phyloP scores from a whole-genome alignment of 2,888 invertebrate genomes.

The Hemaris fuciformis region DNA sequence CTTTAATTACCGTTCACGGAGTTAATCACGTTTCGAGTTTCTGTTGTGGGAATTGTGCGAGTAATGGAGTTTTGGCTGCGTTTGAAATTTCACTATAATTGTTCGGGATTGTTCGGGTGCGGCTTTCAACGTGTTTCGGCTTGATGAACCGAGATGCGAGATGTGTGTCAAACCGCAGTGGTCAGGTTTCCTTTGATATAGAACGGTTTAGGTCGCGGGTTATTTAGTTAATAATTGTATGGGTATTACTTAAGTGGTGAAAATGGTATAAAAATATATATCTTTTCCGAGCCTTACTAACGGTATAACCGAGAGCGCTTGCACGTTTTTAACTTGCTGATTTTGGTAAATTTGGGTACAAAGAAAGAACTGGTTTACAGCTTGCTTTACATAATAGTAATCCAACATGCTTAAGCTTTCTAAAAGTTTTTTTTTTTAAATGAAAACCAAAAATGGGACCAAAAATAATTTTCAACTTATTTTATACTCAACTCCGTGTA shows the following conservation, averaged over 20 bases:
- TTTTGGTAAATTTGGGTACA: too few species aligned
- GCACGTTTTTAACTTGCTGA: too few species aligned
- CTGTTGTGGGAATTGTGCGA: not conserved
- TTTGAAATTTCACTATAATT: slow-evolving; percentile 4
- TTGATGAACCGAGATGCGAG: not conserved
- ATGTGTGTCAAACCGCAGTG: not conserved
- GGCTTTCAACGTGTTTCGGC: not conserved
- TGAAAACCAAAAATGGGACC: too few species aligned
- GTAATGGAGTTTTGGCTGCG: not conserved
- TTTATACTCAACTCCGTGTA: too few species aligned
- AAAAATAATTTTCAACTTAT: too few species aligned
- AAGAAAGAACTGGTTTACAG: too few species aligned
- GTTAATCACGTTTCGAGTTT: not conserved
- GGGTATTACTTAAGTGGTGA: too few species aligned
- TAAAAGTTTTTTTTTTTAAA: too few species aligned
- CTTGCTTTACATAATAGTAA: too few species aligned
- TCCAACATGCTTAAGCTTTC: not conserved
- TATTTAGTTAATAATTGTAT: not conserved
- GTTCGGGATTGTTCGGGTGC: not conserved
- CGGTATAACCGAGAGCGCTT: too few species aligned
- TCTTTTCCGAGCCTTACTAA: too few species aligned
- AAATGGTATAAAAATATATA: too few species aligned
- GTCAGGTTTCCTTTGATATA: not conserved
- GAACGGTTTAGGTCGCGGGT: not conserved
- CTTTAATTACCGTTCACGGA: not conserved